Evolutionary conservation across 2,888 invertebrate species (phyloP).

Genomic region (Vanessa cardui): DNA sequence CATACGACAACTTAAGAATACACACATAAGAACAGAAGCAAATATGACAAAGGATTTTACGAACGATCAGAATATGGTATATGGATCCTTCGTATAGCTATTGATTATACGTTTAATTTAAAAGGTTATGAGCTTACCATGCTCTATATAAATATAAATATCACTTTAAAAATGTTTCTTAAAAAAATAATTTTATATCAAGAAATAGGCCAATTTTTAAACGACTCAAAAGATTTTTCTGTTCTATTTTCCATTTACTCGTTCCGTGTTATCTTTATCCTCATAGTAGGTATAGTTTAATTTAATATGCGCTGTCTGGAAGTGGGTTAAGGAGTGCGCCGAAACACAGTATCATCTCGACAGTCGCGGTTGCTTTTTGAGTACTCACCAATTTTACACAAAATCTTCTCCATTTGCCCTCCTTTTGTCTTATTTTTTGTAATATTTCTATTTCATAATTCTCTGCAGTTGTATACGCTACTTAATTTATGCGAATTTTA

Average conservation of each 20-base stretch:
- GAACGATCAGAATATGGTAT: too few species aligned
- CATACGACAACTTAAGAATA: too few species aligned
- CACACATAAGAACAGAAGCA: too few species aligned
- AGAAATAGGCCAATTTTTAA: not conserved
- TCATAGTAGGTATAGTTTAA: conserved; percentile 62
- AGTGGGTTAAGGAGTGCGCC: conserved; percentile 57
- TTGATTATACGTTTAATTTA: too few species aligned
- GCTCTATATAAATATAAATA: too few species aligned
- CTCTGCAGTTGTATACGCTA: not conserved
- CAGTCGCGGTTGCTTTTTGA: conserved; percentile 27
- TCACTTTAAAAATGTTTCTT: too few species aligned
- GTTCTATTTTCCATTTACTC: conserved; percentile 59
- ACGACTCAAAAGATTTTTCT: conserved; percentile 31
- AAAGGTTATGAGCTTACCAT: too few species aligned
- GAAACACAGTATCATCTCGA: conserved; percentile 45
- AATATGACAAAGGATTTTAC: too few species aligned
- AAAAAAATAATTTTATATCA: too few species aligned
- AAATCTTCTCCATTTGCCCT: conserved; percentile 12
- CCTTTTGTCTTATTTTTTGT: conserved; percentile 11
- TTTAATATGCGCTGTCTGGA: conserved; percentile 67
- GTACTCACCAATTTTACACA: conserved; percentile 24
- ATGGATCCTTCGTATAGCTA: too few species aligned
- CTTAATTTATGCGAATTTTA: not conserved
- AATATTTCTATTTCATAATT: not conserved
- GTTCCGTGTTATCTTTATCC: conserved; percentile 68